Conservation (phyloP, 2,888 invertebrate species). For the Drosophila koepferae region DNA sequence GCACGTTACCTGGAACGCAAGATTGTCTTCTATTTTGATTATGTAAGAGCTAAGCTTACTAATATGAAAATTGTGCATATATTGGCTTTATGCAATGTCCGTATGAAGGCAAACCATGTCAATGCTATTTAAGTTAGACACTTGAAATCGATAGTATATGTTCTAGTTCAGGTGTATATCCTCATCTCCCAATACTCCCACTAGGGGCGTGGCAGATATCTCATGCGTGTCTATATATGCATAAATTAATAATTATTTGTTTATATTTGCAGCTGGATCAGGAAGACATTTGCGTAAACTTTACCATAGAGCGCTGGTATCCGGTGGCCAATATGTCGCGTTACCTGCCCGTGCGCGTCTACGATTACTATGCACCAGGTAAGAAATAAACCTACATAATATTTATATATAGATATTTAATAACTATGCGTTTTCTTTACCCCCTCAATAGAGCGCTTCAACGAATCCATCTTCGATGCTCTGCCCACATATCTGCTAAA, state of each 20-base stretch:
- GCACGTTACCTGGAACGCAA: slow-evolving; percentile 93
- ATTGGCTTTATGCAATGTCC: too few relatives aligned
- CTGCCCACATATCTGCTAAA: slow-evolving; percentile 94
- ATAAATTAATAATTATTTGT: background rate
- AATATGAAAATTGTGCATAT: too few relatives aligned
- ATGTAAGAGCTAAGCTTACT: slow-evolving; percentile 87
- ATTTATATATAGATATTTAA: background rate
- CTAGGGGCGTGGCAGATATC: too few relatives aligned
- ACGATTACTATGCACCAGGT: slow-evolving; percentile 99
- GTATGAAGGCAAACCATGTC: too few relatives aligned
- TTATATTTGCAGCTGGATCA: slow-evolving; percentile 88
- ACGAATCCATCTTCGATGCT: slow-evolving; percentile 95
- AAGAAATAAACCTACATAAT: slow-evolving; percentile 56
- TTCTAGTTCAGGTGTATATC: too few relatives aligned
- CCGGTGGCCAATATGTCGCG: slow-evolving; percentile 98
- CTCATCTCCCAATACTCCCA: too few relatives aligned
- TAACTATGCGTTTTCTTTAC: background rate
- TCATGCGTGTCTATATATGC: background rate
- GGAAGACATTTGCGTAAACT: slow-evolving; percentile 95
- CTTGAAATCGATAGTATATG: too few relatives aligned
- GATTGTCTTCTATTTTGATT: slow-evolving; percentile 96
- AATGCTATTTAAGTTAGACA: too few relatives aligned
- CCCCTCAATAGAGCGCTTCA: slow-evolving; percentile 90
- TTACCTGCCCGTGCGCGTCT: slow-evolving; percentile 94
- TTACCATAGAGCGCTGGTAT: slow-evolving; percentile 97